Base-by-base conservation (phyloP, 1,140 invertebrate species). In the Nephotettix cincticeps region DNA sequence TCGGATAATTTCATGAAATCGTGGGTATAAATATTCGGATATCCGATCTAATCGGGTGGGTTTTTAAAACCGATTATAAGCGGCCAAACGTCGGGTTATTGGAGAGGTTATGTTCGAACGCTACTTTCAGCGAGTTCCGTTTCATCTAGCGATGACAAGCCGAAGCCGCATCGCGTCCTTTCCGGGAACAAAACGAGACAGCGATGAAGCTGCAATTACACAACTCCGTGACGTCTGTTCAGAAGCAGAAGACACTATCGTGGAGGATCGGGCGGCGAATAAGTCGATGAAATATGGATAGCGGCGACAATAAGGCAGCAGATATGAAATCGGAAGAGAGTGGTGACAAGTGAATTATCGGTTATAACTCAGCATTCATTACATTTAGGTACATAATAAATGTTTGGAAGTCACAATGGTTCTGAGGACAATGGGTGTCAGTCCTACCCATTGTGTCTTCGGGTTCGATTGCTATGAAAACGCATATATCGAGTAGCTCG, bases 351-450 rank as follows among this genome's bases (percentile, higher is more conserved):
- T 61, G 56, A 61, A 61, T 61, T 61, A 61, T 61, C 56, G 56
- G 56, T 61, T 61, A 61, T 61, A 61, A 61, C 56, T 21, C 56
- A 30, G 29, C 63, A 65, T 65, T 67, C 64, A 45, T 67, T 67
- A 67, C 64, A 25, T 67, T 67, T 67, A 67, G 64, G 64, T 43
- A 67, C 30, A 67, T 67, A 67, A 67, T 67, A 67, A 67, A 67
- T 67, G 64, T 67, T 43, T 21, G 36, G 63, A 9, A 65, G 63
- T n/a, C 14, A 65, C 63, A 65, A 65, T 65, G 63, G 63, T 6
- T 23, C 9, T 29, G 32, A 9, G 56, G 32, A 43, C 64, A 40
- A 65, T 43, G 64, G 64, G 32, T 67, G 40, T 43, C 40, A 43
- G 32, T 67, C 21, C 47, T 25, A 21, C n/a, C 64, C 40, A 67